Percentiles rank a stretch among this genome's conserved stretches.
Evolutionary conservation across 2,797 vertebrate genomes (phyloP).

Genomic region (Cuculus canorus): DNA sequence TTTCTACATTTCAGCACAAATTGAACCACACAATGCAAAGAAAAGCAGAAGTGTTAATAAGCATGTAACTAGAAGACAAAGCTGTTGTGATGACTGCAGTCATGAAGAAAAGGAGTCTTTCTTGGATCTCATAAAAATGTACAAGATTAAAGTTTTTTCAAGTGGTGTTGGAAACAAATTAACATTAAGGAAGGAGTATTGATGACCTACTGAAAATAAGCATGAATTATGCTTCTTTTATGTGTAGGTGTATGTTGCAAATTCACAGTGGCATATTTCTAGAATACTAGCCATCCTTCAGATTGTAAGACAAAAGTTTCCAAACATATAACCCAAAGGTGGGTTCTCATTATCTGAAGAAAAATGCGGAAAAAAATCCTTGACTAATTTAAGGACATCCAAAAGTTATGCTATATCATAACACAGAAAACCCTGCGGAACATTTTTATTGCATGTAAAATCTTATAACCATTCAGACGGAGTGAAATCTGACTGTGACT

Average conservation of each 20-base stretch:
- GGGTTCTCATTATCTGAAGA: neutral
- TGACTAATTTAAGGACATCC: neutral
- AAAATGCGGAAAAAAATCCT: neutral
- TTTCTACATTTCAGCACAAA: constrained; percentile 1
- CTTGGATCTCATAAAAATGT: neutral
- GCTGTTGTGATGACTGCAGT: neutral
- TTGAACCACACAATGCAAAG: neutral
- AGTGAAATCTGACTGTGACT: neutral
- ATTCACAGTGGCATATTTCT: neutral
- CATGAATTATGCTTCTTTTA: neutral
- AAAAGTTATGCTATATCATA: neutral
- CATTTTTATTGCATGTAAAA: neutral
- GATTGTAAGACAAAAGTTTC: neutral
- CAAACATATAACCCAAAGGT: neutral
- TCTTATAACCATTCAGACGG: neutral
- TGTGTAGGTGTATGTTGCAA: neutral
- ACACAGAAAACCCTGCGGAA: neutral
- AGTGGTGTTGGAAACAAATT: neutral
- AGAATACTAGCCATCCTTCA: neutral
- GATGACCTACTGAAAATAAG: neutral
- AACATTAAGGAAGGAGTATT: neutral
- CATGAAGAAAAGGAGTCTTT: neutral
- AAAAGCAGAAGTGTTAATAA: constrained; percentile 37
- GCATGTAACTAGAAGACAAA: neutral
- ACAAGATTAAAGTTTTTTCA: neutral